Evolutionary conservation across 2,113 vertebrate genomes (phyloP), one percentile per base, ranked within the genome.

Genomic region (Archocentrus centrarchus): DNA sequence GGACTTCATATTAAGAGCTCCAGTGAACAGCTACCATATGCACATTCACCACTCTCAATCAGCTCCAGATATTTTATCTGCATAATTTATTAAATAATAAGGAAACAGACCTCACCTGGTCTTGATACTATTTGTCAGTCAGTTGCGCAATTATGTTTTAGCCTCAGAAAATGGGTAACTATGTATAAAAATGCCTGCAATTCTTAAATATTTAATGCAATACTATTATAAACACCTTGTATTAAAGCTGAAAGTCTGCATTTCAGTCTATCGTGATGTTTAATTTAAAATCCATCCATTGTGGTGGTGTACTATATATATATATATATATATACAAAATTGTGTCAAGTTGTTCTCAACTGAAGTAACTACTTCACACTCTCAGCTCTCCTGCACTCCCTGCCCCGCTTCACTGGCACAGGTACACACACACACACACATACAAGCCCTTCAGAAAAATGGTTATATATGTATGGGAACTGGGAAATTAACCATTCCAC

Each of bases 401-500:
- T 73, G 13, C 30, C 32, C 17, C 7, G 17, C 44, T 32, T 73
- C 37, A 39, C 37, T 2, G 10, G 53, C 66, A 32, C 66, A 73
- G 17, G 7, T 73, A 41, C 66, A 53, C 41, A 50, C 32, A 30
- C 30, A 30, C 6, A n/a, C 32, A 35, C 24, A 50, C 47, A 50
- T 20, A 70, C 44, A 53, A 53, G 66, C 17, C 44, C 44, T 53
- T 73, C 27, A 73, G 66, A 73, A 32, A 53, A 53, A 53, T 20
- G 44, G 27, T 32, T 53, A 53, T n/a, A 20, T 50, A 73, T 73
- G 44, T 73, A 11, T 73, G 44, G 44, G 50, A 6, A 47, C 44
- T 53, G 66, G 27, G 24, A 73, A 73, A 30, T 73, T 73, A 73
- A 53, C 44, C 27, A 73, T 73, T 53, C 44, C 44, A 53, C 27